These are phyloP conservation scores for Tetragonula carbonaria DNA, from an alignment of 2,888 invertebrate genomes.

Conservation along the genomic window DNA sequence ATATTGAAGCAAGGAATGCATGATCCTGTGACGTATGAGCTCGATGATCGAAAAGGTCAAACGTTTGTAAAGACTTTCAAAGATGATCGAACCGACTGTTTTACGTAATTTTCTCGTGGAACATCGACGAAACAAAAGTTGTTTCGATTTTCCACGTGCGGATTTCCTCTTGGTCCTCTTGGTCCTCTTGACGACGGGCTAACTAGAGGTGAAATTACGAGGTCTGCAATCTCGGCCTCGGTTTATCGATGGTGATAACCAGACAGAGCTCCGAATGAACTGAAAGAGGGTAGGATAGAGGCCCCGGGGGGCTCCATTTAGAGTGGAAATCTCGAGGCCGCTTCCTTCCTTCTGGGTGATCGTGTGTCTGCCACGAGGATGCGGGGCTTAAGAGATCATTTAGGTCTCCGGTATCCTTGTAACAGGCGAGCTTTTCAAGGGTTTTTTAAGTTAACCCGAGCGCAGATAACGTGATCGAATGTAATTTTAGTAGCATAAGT, in stretches of 20 bases:
- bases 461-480: conserved; percentile 82
- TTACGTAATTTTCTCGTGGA: background rate
- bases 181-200: background rate
- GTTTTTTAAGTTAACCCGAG: conserved; percentile 80
- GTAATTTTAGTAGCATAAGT: conserved; percentile 84
- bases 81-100: background rate
- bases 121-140: background rate
- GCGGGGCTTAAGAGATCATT: conserved; percentile 74
- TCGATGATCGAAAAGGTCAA: too few relatives aligned
- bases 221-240: background rate
- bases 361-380: conserved; percentile 66
- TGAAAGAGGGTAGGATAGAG: background rate
- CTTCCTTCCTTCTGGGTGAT: conserved; percentile 49
- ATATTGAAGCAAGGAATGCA: too few relatives aligned
- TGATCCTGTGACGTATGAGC: too few relatives aligned
- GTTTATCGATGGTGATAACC: conserved; percentile 21
- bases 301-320: background rate
- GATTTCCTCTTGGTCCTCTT: background rate
- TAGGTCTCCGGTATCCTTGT: conserved; percentile 68
- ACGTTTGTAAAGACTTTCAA: too few relatives aligned
- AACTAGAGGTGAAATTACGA: conserved; percentile 16
- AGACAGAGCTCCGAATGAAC: background rate
- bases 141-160: background rate
- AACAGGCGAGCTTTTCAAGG: conserved; percentile 76
- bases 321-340: conserved; percentile 22